phyloP scores from a whole-genome alignment of 1,140 invertebrate species.

The Fopius arisanus region DNA sequence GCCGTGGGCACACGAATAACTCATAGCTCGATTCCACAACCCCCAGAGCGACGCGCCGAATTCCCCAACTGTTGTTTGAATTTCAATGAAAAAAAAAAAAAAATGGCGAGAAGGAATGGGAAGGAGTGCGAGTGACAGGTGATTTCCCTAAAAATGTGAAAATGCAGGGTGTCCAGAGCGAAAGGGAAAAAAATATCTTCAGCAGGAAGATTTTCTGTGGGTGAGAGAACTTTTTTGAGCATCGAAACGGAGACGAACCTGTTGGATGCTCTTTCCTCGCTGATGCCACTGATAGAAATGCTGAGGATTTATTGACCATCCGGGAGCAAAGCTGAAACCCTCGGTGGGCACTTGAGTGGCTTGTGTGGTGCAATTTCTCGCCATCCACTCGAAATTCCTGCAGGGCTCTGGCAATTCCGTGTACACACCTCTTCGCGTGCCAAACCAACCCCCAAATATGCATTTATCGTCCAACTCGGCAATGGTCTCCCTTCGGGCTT shows the following conservation, averaged over 20 bases:
- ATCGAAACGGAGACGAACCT: too few species aligned
- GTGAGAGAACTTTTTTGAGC: neutral
- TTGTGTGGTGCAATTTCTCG: constrained; percentile 1
- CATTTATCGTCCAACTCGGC: constrained; percentile 47
- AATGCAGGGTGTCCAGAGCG: too few species aligned
- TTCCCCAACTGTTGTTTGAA: neutral
- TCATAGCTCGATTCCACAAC: neutral
- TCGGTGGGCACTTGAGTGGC: constrained; percentile 41
- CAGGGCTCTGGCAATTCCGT: constrained; percentile 50
- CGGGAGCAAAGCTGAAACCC: constrained; percentile 55
- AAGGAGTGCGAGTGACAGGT: constrained; percentile 44
- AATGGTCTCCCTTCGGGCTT: constrained; percentile 36
- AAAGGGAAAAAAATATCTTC: neutral
- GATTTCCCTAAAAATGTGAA: constrained; percentile 31
- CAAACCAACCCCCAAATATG: constrained; percentile 39
- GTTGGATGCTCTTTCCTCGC: constrained; percentile 51
- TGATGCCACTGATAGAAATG: constrained; percentile 58
- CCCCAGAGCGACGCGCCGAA: neutral
- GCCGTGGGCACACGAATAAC: constrained; percentile 12
- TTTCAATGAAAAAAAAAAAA: constrained; percentile 1
- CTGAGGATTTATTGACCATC: constrained; percentile 52
- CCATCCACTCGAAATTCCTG: constrained; percentile 25
- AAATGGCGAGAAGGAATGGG: neutral
- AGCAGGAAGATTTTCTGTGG: too few species aligned
- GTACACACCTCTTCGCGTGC: constrained; percentile 43